Base-by-base conservation (phyloP, 1,140 invertebrate species). In the Rhagoletis pomonella region DNA sequence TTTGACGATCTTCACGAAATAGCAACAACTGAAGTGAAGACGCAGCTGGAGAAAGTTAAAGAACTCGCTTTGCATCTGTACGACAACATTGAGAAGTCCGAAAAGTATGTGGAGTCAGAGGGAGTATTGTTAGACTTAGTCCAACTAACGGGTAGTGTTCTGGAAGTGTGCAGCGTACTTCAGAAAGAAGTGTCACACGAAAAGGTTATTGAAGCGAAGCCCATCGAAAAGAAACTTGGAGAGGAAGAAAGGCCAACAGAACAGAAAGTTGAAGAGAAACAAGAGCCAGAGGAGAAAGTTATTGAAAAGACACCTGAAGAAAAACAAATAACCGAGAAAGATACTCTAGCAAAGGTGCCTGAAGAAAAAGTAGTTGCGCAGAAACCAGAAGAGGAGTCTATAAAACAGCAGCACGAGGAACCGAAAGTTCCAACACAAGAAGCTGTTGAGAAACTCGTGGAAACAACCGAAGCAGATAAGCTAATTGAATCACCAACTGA, bases 1-100 rank as follows among this genome's bases (percentile, higher is more conserved):
- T 65, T 92, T 7, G 91, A 92, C 86, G 91, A 92, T 87, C 47
- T 85, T 14, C n/a, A 69, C 39, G 62, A 65, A 59, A 85, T 85
- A 59, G 67, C 42, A 64, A 6, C 55, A 42, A 55, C 58, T 3
- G 60, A 17, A 3, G 12, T 77, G 1, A 77, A 62, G 14, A 7
- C 39, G 6, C 62, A 88, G 10, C 10, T 87, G 5, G 87, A 85
- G n/a, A 2, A 64, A 14, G 62, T 87, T 5, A 87, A 85, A 59
- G n/a, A 1, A 3, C 14, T 58, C 64, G 44, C 62, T 17, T 67
- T 87, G 39, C 19, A 67, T 2, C 60, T 85, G n/a, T 87, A 87
- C n/a, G 87, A 87, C 50, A n/a, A 10, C 2, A 85, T 87, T 67
- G 87, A 87, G 85, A 65, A 59, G 5, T 19, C 87, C 0, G 2